phyloP scores from a whole-genome alignment of 2,888 invertebrate species.

The Mantis religiosa region DNA sequence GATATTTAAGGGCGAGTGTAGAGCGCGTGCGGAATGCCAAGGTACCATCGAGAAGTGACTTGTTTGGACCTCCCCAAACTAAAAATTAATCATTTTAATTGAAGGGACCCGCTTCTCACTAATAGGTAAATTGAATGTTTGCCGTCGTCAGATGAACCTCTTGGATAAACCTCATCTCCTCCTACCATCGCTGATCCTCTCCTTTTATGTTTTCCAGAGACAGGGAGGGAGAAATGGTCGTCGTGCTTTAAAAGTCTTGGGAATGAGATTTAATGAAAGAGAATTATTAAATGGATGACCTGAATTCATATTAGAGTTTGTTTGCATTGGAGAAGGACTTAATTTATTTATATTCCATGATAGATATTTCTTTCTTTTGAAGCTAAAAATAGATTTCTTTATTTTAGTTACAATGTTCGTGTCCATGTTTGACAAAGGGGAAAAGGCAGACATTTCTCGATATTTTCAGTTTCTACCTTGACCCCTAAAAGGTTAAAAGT shows the following conservation, averaged over 20 bases:
- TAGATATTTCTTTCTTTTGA: too few species aligned
- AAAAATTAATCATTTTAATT: conserved; percentile 24
- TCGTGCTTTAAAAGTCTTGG: not conserved
- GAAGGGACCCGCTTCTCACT: conserved; percentile 2
- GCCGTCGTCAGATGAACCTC: not conserved
- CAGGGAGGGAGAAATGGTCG: not conserved
- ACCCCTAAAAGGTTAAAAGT: too few species aligned
- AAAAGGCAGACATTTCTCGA: too few species aligned
- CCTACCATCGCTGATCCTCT: not conserved
- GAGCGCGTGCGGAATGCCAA: not conserved
- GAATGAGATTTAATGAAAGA: not conserved
- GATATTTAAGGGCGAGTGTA: not conserved
- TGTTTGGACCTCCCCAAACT: not conserved
- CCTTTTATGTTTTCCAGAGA: not conserved
- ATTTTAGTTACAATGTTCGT: too few species aligned
- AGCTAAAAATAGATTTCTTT: too few species aligned
- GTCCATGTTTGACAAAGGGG: too few species aligned
- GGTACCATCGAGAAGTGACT: not conserved
- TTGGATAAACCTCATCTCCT: not conserved
- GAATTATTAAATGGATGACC: not conserved
- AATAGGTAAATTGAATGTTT: conserved; percentile 24
- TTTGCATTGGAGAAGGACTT: not conserved
- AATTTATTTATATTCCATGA: too few species aligned
- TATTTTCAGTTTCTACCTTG: too few species aligned
- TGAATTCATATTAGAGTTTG: too few species aligned